These are phyloP conservation scores for Glossophaga mutica DNA, from an alignment of 2,797 vertebrate genomes.

Conservation along the genomic window DNA sequence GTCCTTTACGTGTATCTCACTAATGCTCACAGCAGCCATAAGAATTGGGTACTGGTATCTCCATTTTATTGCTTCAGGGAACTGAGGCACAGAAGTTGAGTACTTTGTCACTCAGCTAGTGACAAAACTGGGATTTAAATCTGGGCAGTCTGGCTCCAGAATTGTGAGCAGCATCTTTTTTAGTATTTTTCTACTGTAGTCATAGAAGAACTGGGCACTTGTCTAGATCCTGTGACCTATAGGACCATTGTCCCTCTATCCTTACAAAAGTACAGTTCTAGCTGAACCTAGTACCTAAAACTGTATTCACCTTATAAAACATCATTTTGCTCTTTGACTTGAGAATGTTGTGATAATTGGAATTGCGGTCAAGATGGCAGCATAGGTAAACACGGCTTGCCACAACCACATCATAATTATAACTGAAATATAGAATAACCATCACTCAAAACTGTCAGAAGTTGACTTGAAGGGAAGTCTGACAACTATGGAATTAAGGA, in stretches of 20 bases:
- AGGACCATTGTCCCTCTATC: neutral
- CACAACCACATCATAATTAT: neutral
- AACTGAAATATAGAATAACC: neutral
- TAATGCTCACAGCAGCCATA: neutral
- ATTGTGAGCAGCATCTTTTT: neutral
- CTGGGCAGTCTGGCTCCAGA: neutral
- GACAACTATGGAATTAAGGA: neutral
- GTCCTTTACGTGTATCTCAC: neutral
- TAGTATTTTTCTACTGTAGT: neutral
- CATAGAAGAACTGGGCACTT: conserved; percentile 6
- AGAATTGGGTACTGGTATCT: neutral
- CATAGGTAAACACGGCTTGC: neutral
- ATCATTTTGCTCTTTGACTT: neutral
- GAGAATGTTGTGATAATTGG: neutral
- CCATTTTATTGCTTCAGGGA: neutral
- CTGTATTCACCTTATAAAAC: neutral
- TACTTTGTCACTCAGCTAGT: neutral
- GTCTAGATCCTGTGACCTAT: neutral
- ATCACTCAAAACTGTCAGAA: neutral
- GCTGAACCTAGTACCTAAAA: neutral
- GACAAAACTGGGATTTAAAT: neutral
- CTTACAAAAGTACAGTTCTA: neutral
- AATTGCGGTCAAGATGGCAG: neutral
- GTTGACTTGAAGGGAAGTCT: neutral
- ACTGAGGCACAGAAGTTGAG: neutral